Evolutionary conservation across 1,140 invertebrate genomes (phyloP).

Genomic region (Leptinotarsa defecta): DNA sequence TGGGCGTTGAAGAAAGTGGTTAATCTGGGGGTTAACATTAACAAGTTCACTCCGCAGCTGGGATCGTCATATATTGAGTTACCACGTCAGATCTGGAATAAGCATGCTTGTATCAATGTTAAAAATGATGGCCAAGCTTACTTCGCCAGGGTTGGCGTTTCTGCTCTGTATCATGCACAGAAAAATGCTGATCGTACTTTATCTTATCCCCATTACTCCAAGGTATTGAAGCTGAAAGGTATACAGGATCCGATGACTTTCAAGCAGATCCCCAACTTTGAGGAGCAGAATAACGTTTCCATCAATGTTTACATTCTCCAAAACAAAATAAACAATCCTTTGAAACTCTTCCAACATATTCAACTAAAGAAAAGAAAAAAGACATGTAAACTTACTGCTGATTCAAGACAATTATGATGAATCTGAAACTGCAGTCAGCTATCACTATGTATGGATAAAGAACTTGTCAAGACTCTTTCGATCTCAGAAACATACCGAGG

Average conservation of each 20-base stretch:
- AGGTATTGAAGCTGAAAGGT: neutral
- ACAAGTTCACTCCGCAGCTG: constrained; percentile 42
- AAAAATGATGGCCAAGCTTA: no score
- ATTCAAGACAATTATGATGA: neutral
- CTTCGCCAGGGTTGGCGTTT: no score
- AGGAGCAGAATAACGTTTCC: constrained; percentile 11
- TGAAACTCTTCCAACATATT: neutral
- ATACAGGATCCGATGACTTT: neutral
- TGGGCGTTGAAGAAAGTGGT: no score
- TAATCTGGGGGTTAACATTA: no score
- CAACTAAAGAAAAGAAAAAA: neutral
- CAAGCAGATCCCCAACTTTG: constrained; percentile 41
- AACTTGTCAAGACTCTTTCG: no score
- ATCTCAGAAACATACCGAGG: no score
- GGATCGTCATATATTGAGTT: constrained; percentile 4
- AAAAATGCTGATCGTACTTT: neutral
- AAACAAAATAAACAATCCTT: no score
- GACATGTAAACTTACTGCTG: constrained; percentile 20
- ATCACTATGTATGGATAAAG: no score
- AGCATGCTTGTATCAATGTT: neutral
- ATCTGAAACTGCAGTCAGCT: no score
- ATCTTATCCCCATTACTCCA: no score
- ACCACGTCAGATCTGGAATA: neutral
- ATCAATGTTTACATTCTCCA: neutral
- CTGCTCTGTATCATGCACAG: neutral